These are phyloP conservation scores for Tonatia bakeri DNA, from an alignment of 2,113 vertebrate species.

Conservation along the genomic window DNA sequence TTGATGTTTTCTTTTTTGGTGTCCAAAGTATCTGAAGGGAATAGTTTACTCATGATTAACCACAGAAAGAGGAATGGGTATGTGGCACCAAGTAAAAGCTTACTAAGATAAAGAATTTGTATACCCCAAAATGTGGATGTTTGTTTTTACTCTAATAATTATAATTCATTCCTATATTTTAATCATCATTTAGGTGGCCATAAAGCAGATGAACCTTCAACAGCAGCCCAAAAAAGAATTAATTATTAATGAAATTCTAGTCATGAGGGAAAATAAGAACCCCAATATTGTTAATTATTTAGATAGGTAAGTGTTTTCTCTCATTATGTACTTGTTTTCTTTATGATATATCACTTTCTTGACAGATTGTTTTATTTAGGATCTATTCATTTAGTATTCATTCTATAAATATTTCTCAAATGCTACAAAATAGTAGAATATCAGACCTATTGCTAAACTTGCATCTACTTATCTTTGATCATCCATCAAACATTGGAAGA, in stretches of 20 bases:
- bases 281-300: constrained; percentile 99
- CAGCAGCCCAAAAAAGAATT: constrained; percentile 99
- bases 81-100: background rate
- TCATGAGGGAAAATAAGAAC: constrained; percentile 99
- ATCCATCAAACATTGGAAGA: constrained; percentile 3
- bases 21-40: background rate
- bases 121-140: background rate
- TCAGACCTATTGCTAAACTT: background rate
- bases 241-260: constrained; percentile 99
- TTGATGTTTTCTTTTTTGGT: background rate
- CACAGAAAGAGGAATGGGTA: background rate
- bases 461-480: background rate
- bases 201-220: constrained; percentile 99
- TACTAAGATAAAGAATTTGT: constrained; percentile 7
- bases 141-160: background rate
- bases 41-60: background rate
- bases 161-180: constrained; percentile 16
- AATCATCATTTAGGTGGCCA: constrained; percentile 90
- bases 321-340: constrained; percentile 12
- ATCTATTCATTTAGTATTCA: background rate
- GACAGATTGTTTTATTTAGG: background rate
- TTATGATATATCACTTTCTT: constrained; percentile 12
- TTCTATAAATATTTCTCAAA: constrained; percentile 26
- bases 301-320: constrained; percentile 89
- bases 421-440: background rate